phyloP scores from a whole-genome alignment of 2,113 vertebrate species.

The Callorhinus ursinus region DNA sequence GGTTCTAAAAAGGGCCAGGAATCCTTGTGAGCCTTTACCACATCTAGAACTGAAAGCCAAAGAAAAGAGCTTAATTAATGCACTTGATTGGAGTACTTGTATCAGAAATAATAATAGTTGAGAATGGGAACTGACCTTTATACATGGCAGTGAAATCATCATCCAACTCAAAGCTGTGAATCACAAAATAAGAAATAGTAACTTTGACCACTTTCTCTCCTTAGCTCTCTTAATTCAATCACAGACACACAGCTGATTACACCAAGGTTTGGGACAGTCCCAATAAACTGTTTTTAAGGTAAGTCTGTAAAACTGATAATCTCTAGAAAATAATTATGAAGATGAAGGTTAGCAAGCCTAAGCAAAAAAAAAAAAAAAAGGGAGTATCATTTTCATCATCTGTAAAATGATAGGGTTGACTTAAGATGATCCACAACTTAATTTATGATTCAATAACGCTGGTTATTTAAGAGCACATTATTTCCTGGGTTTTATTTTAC shows the following conservation, averaged over 20 bases:
- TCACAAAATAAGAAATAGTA: not conserved
- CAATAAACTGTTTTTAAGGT: not conserved
- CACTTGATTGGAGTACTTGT: fast-evolving
- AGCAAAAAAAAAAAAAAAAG: not conserved
- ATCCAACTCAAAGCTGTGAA: slow-evolving; percentile 94
- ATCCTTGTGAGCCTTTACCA: slow-evolving; percentile 97
- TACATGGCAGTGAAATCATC: slow-evolving; percentile 98
- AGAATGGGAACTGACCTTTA: slow-evolving; percentile 91
- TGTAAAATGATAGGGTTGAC: not conserved
- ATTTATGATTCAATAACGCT: not conserved
- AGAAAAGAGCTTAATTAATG: not conserved
- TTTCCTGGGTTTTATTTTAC: not conserved
- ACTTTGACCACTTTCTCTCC: not conserved
- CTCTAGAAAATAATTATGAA: not conserved
- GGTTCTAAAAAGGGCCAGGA: slow-evolving; percentile 98
- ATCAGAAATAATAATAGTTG: not conserved
- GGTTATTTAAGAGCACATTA: not conserved
- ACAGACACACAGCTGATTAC: not conserved
- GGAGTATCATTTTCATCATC: not conserved
- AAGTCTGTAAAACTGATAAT: not conserved
- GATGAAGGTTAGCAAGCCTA: not conserved
- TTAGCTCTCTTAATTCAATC: not conserved
- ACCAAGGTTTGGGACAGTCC: not conserved
- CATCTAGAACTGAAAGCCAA: slow-evolving; percentile 91
- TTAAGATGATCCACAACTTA: not conserved